phyloP scores from a whole-genome alignment of 2,113 vertebrate genomes.

The Lepus americanus region DNA sequence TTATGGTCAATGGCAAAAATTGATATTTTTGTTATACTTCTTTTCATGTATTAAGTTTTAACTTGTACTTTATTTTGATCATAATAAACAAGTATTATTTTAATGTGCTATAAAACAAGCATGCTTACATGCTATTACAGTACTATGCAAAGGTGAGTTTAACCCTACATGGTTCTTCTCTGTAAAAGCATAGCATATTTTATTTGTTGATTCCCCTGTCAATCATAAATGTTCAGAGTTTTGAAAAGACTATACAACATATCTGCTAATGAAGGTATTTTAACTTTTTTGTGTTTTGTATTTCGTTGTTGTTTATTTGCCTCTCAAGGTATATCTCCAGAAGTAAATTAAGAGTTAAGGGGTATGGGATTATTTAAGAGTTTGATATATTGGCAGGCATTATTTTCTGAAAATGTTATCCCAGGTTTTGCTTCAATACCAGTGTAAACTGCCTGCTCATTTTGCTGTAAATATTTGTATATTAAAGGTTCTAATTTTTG shows the following conservation, averaged over 20 bases:
- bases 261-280: neutral
- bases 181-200: neutral
- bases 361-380: neutral
- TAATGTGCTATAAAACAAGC: neutral
- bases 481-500: neutral
- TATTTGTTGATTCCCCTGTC: neutral
- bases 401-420: neutral
- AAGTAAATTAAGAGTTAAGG: neutral
- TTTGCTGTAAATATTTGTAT: neutral
- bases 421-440: neutral
- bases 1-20: conserved; percentile 3
- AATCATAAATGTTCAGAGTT: neutral
- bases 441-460: neutral
- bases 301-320: neutral
- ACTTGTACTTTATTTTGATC: neutral
- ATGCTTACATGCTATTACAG: neutral
- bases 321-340: neutral
- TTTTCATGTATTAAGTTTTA: neutral
- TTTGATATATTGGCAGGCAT: neutral
- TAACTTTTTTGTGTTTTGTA: neutral
- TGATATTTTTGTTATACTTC: neutral
- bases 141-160: conserved; percentile 5
- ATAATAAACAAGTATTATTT: neutral
- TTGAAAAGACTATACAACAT: neutral
- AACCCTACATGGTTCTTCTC: neutral